Evolutionary conservation across 2,888 invertebrate species (phyloP).

Genomic region (Thyatira batis): DNA sequence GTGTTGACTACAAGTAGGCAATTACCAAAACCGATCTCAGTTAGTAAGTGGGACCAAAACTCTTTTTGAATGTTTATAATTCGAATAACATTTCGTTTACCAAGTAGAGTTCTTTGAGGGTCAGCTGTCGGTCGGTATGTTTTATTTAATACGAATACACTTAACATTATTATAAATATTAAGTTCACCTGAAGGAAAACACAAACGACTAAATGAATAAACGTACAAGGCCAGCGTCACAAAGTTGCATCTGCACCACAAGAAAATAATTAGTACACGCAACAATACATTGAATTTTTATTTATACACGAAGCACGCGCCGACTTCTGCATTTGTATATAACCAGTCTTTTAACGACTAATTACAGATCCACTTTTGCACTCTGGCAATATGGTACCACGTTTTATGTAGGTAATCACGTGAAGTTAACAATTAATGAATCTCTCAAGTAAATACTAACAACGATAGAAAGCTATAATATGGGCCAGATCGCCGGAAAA

Average conservation of each 20-base stretch:
- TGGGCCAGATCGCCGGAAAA: constrained; percentile 40
- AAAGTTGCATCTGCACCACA: constrained; percentile 14
- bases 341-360: neutral
- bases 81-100: neutral
- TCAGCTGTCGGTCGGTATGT: constrained; percentile 24
- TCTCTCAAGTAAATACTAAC: constrained; percentile 2
- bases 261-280: constrained; percentile 13
- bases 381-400: neutral
- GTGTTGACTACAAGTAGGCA: too few relatives aligned
- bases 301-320: constrained; percentile 26
- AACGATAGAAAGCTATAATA: constrained; percentile 28
- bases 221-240: constrained; percentile 1
- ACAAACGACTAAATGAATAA: constrained; percentile 4
- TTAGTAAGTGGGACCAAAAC: neutral
- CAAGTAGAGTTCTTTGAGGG: neutral
- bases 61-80: neutral
- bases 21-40: too few relatives aligned
- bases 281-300: constrained; percentile 10
- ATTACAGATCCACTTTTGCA: neutral
- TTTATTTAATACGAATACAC: constrained; percentile 40
- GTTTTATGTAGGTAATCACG: too few relatives aligned
- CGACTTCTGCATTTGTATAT: constrained; percentile 7
- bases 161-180: constrained; percentile 9
- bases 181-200: neutral
- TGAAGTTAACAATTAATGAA: neutral